phyloP scores from a whole-genome alignment of 2,888 invertebrate genomes.

The Thereva nobilitata region DNA sequence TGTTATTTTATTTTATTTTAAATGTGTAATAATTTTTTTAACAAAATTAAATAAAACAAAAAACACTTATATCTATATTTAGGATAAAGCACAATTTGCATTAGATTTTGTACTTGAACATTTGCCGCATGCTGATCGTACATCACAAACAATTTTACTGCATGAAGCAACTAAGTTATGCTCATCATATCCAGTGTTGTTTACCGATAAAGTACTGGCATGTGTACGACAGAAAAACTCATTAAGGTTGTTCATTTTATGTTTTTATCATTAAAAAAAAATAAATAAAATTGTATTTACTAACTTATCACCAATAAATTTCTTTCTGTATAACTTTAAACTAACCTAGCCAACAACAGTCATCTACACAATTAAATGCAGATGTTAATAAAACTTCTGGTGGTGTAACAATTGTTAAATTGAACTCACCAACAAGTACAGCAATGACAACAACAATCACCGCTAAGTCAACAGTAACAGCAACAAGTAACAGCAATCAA shows the following conservation, averaged over 20 bases:
- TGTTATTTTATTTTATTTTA: no score
- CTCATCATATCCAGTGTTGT: constrained; percentile 77
- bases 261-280: not conserved
- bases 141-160: constrained; percentile 73
- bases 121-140: constrained; percentile 71
- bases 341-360: constrained; percentile 51
- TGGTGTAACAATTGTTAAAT: constrained; percentile 79
- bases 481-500: not conserved
- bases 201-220: constrained; percentile 77
- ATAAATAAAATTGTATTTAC: not conserved
- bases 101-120: constrained; percentile 80
- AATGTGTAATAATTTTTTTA: not conserved
- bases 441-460: constrained; percentile 9
- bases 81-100: constrained; percentile 81
- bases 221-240: constrained; percentile 71
- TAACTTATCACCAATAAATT: not conserved
- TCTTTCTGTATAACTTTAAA: constrained; percentile 4
- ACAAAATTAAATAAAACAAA: constrained; percentile 13
- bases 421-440: constrained; percentile 61
- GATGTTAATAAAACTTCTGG: constrained; percentile 72
- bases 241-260: constrained; percentile 50
- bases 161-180: constrained; percentile 81
- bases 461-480: constrained; percentile 2
- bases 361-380: constrained; percentile 47
- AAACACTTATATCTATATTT: constrained; percentile 43